Conservation (phyloP, 2,113 vertebrate species). For the Sapayoa aenigma region DNA sequence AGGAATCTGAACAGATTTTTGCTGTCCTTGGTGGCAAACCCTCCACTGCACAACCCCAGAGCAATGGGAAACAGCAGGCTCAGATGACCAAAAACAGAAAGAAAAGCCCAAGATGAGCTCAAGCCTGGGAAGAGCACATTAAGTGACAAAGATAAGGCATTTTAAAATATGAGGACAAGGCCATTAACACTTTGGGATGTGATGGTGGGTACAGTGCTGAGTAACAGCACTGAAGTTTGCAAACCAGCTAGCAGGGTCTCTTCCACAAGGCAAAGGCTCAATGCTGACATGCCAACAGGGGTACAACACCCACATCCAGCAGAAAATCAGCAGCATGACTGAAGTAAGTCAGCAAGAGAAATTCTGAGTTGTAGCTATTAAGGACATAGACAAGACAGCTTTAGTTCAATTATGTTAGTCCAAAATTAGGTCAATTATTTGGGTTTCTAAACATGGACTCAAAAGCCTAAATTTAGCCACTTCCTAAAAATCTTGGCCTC, state of each 20-base stretch:
- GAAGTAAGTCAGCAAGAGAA: background rate
- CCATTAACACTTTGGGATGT: background rate
- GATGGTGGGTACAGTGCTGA: background rate
- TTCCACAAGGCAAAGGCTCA: background rate
- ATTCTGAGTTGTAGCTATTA: background rate
- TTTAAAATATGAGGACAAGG: background rate
- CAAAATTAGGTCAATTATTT: constrained; percentile 33
- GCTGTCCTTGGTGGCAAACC: background rate
- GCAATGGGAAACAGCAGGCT: background rate
- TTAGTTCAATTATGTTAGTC: background rate
- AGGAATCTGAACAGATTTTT: too few species aligned
- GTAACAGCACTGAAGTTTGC: background rate
- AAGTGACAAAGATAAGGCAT: background rate
- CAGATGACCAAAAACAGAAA: background rate
- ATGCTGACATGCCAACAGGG: background rate
- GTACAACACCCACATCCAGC: background rate
- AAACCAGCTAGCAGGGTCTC: background rate
- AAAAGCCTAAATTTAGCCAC: background rate
- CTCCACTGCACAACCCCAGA: background rate
- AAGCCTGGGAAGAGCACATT: background rate
- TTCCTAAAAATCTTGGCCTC: background rate
- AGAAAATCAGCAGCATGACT: background rate
- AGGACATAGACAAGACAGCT: background rate
- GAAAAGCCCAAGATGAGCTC: background rate
- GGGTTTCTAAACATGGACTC: background rate